Conservation (phyloP, 23 tunicate genomes). For the Botrylloides violaceus region DNA sequence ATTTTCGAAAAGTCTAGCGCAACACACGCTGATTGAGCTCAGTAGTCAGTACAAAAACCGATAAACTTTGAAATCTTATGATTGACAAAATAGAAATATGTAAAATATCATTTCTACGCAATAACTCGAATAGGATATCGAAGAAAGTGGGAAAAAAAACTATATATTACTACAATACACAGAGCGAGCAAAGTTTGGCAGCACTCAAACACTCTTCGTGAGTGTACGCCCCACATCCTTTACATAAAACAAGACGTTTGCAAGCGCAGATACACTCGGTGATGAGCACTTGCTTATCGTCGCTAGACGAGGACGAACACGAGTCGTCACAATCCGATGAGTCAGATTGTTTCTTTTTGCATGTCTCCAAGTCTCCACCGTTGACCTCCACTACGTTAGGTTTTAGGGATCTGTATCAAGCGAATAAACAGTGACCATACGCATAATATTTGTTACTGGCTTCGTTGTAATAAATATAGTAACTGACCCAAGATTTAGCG, state of each 20-base stretch:
- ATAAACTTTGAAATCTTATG: not conserved
- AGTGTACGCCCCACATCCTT: constrained; percentile 25
- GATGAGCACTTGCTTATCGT: constrained; percentile 5
- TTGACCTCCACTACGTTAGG: too few species aligned
- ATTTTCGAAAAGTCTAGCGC: too few species aligned
- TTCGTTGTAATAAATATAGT: too few species aligned
- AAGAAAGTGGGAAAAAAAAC: not conserved
- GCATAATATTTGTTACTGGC: too few species aligned
- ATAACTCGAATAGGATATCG: too few species aligned
- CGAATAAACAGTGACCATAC: too few species aligned
- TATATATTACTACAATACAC: not conserved
- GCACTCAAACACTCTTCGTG: constrained; percentile 21
- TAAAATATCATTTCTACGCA: not conserved
- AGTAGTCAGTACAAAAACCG: too few species aligned
- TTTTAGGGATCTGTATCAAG: too few species aligned
- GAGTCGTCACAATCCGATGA: constrained; percentile 17
- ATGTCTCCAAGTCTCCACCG: not conserved
- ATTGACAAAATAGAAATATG: constrained; percentile 1
- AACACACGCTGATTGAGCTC: too few species aligned
- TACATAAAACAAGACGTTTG: constrained; percentile 8
- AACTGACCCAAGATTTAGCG: too few species aligned
- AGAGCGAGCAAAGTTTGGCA: constrained; percentile 7
- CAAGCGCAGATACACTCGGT: constrained; percentile 23
- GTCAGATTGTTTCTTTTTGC: not conserved
- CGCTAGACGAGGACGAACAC: constrained; percentile 7